Evolutionary conservation across 2,113 vertebrate genomes (phyloP).

Genomic region (Tapirus terrestris): DNA sequence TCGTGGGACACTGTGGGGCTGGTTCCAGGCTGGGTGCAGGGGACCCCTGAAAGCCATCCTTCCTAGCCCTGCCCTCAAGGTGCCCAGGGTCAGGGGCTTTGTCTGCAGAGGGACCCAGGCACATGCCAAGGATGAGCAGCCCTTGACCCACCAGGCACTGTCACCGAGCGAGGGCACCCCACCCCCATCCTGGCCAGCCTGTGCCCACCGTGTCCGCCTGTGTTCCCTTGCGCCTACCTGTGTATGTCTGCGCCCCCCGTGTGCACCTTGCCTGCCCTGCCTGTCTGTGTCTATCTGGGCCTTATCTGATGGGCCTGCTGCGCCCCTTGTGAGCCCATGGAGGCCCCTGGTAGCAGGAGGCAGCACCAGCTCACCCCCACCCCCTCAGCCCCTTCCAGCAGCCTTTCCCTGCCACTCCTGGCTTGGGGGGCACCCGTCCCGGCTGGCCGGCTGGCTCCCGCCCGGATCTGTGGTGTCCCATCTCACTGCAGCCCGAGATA

Average conservation of each 20-base stretch:
- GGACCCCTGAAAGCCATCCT: not conserved
- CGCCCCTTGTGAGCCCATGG: rapidly evolving
- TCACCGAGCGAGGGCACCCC: rapidly evolving
- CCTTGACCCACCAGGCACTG: rapidly evolving
- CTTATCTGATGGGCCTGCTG: not conserved
- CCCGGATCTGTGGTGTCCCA: conserved; percentile 29
- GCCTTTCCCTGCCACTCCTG: not conserved
- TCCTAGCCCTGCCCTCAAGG: not conserved
- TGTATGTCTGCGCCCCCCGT: not conserved
- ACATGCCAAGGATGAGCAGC: not conserved
- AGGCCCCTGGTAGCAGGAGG: not conserved
- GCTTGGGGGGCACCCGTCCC: not conserved
- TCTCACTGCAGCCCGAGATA: conserved; percentile 61
- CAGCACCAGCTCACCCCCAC: not conserved
- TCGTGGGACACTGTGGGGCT: not conserved
- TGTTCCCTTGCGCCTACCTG: not conserved
- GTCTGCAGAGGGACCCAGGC: not conserved
- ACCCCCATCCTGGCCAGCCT: not conserved
- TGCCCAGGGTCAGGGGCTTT: not conserved
- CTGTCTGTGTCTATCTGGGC: not conserved
- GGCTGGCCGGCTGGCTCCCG: conserved; percentile 9
- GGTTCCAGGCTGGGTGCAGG: not conserved
- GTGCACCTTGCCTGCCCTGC: not conserved
- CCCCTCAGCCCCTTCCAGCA: not conserved
- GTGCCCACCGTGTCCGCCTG: not conserved